phyloP scores from a whole-genome alignment of 92 coral and sea anemone species.

The Nematostella vectensis region DNA sequence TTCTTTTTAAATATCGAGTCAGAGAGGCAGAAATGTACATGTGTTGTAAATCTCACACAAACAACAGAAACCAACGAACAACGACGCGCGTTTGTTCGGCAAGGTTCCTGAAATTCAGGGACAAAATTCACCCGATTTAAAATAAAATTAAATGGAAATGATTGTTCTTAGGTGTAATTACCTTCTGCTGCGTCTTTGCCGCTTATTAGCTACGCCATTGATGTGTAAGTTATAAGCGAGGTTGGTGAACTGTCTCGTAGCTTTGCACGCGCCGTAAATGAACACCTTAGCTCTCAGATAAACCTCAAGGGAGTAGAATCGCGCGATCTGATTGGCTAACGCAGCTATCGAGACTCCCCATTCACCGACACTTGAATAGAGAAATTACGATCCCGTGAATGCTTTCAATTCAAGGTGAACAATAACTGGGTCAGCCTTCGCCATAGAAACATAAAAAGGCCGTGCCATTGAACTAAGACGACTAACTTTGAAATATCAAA shows the following conservation, averaged over 20 bases:
- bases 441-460: constrained; percentile 28
- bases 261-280: constrained; percentile 85
- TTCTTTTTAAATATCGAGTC: no score
- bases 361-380: constrained; percentile 37
- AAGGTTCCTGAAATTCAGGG: no score
- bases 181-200: constrained; percentile 17
- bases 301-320: constrained; percentile 53
- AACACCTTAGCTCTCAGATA: constrained; percentile 64
- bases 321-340: constrained; percentile 61
- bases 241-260: constrained; percentile 33
- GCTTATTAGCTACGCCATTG: constrained; percentile 20
- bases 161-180: background rate
- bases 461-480: background rate
- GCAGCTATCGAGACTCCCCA: constrained; percentile 46
- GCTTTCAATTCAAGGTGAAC: constrained; percentile 20
- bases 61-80: background rate
- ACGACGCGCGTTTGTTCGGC: background rate
- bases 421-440: constrained; percentile 11
- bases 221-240: constrained; percentile 16
- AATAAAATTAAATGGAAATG: background rate
- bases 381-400: constrained; percentile 27
- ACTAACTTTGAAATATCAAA: no score
- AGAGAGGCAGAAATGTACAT: background rate
- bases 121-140: no score
- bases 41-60: background rate